Conservation (phyloP, 1,140 invertebrate genomes). For the Conus ventricosus region DNA sequence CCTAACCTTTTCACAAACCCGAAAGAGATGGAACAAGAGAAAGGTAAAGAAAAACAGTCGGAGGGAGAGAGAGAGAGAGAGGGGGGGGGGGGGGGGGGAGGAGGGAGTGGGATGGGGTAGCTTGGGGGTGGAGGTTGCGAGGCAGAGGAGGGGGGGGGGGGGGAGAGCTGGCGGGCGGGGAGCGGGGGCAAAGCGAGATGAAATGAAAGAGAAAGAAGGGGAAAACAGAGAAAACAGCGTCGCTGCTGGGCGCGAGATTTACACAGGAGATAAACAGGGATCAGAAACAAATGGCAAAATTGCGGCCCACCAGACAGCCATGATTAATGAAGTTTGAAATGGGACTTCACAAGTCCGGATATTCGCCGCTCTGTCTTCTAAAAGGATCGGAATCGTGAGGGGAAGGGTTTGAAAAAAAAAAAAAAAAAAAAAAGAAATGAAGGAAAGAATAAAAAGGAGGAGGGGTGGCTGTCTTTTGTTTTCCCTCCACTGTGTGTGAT, state of each 20-base stretch:
- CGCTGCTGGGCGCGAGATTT: slow-evolving; percentile 23
- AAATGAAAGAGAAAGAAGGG: not conserved
- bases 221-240: not conserved
- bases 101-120: not conserved
- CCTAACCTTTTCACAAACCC: not conserved
- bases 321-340: slow-evolving; percentile 39
- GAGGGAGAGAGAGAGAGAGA: not conserved
- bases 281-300: slow-evolving; percentile 32
- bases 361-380: slow-evolving; percentile 29
- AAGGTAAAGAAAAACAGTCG: not conserved
- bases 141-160: not conserved
- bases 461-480: too few species aligned
- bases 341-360: slow-evolving; percentile 30
- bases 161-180: not conserved
- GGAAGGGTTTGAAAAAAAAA: too few species aligned
- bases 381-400: slow-evolving; percentile 2
- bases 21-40: not conserved
- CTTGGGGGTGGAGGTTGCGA: not conserved
- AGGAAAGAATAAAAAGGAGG: not conserved
- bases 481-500: too few species aligned
- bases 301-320: slow-evolving; percentile 3
- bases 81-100: not conserved
- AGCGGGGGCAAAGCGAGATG: not conserved
- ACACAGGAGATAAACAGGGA: slow-evolving; percentile 21
- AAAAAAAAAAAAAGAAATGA: not conserved